Evolutionary conservation across 2,797 vertebrate species (phyloP).

Genomic region (Enteromius argenteus): DNA sequence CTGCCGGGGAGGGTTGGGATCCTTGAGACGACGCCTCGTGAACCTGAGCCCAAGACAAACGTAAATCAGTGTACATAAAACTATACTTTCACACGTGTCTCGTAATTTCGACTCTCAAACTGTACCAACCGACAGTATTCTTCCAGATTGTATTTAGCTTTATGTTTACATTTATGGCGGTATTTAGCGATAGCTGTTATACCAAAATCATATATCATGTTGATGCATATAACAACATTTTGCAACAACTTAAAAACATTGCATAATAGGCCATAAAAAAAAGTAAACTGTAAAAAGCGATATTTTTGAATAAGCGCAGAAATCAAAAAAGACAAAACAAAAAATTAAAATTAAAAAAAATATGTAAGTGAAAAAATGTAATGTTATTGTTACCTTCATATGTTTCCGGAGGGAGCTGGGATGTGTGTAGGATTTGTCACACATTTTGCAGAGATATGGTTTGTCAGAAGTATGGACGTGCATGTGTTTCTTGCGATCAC

Average conservation of each 20-base stretch:
- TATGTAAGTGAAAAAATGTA: neutral
- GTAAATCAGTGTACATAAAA: neutral
- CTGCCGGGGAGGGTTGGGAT: constrained; percentile 95
- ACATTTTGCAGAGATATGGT: constrained; percentile 99
- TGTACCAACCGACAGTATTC: neutral
- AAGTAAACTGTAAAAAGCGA: neutral
- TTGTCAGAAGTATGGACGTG: constrained; percentile 99
- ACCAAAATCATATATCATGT: neutral
- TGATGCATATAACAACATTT: neutral
- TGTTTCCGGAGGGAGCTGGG: constrained; percentile 99
- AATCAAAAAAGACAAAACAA: neutral
- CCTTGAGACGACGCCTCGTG: constrained; percentile 93
- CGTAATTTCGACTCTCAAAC: neutral
- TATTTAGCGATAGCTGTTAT: neutral
- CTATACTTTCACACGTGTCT: neutral
- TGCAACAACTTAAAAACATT: neutral
- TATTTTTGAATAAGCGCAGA: neutral
- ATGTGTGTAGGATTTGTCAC: constrained; percentile 99
- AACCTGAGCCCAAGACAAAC: constrained; percentile 81
- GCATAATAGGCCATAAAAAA: neutral
- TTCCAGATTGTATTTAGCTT: neutral
- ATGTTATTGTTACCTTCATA: constrained; percentile 88
- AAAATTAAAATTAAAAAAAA: neutral
- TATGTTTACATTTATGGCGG: neutral
- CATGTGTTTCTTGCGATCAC: constrained; percentile 99